Conservation (phyloP, 2,797 vertebrate species). For the Phoxinus dragarum region DNA sequence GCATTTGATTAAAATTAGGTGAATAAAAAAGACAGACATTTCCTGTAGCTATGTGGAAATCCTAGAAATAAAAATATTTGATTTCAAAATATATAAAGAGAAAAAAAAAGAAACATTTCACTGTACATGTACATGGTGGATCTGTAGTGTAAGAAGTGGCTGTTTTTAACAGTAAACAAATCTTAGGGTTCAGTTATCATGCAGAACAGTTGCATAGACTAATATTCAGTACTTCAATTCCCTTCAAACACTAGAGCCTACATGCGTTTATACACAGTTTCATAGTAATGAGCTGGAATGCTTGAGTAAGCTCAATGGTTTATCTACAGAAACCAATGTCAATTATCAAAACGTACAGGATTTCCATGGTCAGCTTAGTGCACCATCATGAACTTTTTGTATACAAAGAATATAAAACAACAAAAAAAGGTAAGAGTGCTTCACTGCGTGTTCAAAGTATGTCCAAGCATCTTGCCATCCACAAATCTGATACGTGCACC, state of each 20-base stretch:
- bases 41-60: conserved; percentile 18
- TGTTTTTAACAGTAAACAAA: conserved; percentile 57
- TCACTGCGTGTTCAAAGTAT: neutral
- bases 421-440: conserved; percentile 23
- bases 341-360: neutral
- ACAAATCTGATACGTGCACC: neutral
- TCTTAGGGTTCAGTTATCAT: conserved; percentile 51
- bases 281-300: conserved; percentile 34
- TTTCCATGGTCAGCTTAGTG: neutral
- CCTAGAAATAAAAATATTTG: conserved; percentile 12
- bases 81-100: conserved; percentile 2
- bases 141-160: conserved; percentile 59
- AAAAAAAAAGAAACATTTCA: conserved; percentile 24
- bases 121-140: conserved; percentile 42
- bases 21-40: conserved; percentile 1
- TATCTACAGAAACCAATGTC: conserved; percentile 28
- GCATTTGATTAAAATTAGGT: conserved; percentile 3
- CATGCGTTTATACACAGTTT: conserved; percentile 2
- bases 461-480: neutral
- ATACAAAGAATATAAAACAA: conserved; percentile 19
- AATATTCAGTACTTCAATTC: conserved; percentile 35
- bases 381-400: neutral
- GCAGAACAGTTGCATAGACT: conserved; percentile 62
- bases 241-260: conserved; percentile 41
- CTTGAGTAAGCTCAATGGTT: conserved; percentile 9